Percentiles rank a stretch among this genome's conserved stretches.
Evolutionary conservation across 2,797 vertebrate species (phyloP).

Genomic region (Triplophysa bombifrons): DNA sequence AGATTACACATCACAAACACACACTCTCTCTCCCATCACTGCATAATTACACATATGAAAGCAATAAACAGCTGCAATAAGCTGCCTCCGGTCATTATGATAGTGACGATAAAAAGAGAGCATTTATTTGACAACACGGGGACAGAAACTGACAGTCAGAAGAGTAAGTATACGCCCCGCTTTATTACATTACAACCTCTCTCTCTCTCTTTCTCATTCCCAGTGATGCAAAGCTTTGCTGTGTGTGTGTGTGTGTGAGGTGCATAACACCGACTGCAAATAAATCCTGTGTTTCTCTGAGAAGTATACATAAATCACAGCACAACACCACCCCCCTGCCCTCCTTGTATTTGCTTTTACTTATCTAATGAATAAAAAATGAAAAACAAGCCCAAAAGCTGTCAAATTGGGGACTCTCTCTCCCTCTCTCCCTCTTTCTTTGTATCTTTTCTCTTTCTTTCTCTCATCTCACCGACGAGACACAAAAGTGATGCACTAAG

Average conservation of each 20-base stretch:
- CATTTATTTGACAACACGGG: conserved; percentile 63
- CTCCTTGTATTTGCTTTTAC: conserved; percentile 77
- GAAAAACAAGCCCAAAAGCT: conserved; percentile 70
- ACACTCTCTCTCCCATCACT: conserved; percentile 56
- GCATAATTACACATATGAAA: conserved; percentile 73
- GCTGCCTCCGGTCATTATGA: conserved; percentile 74
- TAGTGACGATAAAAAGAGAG: conserved; percentile 74
- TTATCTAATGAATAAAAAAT: conserved; percentile 80
- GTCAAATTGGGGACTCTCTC: conserved; percentile 47
- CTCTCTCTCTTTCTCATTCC: conserved; percentile 49
- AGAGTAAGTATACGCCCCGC: conserved; percentile 51
- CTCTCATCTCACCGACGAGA: conserved; percentile 44
- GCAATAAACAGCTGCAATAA: conserved; percentile 75
- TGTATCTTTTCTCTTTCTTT: conserved; percentile 41
- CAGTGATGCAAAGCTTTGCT: conserved; percentile 68
- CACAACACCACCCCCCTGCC: conserved; percentile 57
- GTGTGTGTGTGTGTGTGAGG: conserved; percentile 73
- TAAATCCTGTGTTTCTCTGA: conserved; percentile 77
- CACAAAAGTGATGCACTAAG: conserved; percentile 46
- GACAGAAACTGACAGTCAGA: conserved; percentile 54
- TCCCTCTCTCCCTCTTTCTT: conserved; percentile 29
- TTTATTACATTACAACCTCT: conserved; percentile 33
- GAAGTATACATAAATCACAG: conserved; percentile 78
- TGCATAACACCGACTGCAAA: conserved; percentile 71
- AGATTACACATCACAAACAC: conserved; percentile 48